Base-by-base conservation (phyloP, 2,797 vertebrate genomes). In the Myioborus melanocephalus region DNA sequence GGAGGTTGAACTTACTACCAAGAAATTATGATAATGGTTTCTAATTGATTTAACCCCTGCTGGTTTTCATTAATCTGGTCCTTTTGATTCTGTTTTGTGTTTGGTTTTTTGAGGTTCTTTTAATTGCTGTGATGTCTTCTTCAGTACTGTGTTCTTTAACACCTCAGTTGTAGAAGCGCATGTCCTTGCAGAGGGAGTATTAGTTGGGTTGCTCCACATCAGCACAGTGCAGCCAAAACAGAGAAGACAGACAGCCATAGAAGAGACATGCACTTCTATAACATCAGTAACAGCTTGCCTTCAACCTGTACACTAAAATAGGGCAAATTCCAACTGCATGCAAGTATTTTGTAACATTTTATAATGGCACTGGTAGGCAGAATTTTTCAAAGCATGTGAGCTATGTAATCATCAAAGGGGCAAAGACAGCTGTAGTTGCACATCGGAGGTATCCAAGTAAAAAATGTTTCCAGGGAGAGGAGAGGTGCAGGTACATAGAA, bases 361-460 rank as follows among this genome's bases (percentile, higher is more conserved):
- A 16, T 46, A 19, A 43, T 64, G 28, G 32, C 41, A 35, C 19
- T 10, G 1, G 5, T 43, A 72, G 22, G 26, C 2, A 11, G 8
- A 53, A 8, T 57, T 83, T 86, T 91, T 75, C 52, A 53, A 80
- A 76, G 4, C 39, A 24, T 12, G 10, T 32, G 60, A 87, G 21
- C 10, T 28, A 61, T 34, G 5, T n/a, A 23, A 70, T 57, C 52
- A 30, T 14, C 59, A 39, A 63, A 30, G 17, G 16, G 12, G 19
- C 21, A 82, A 73, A 78, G 12, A 5, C 1, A 18, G 16, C 27
- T 81, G 37, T 39, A 77, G 59, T 8, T 69, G 30, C 8, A 17
- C 70, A 49, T 44, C 0, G 0, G 44, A 57, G 32, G 19, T 47
- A 50, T 56, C 27, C 15, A 53, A 37, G 32, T 64, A 57, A 57